These are phyloP conservation scores for Lutraria rhynchaena DNA, from an alignment of 1,140 invertebrate genomes.

Conservation along the genomic window DNA sequence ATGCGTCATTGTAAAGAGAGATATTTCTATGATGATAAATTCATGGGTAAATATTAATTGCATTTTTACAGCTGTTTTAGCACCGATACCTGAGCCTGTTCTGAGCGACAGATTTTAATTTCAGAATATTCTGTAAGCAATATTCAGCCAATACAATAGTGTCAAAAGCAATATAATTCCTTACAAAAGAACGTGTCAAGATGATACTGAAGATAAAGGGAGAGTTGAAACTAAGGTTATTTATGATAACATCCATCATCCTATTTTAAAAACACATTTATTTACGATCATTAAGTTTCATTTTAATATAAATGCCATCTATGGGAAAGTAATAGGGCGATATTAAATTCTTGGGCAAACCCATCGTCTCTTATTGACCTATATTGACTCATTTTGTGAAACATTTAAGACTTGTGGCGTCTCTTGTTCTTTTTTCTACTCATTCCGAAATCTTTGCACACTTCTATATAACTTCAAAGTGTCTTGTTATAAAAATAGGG, in stretches of 20 bases:
- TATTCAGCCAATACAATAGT: conserved; percentile 48
- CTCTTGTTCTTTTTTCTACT: not conserved
- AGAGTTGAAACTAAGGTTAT: conserved; percentile 49
- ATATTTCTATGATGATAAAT: conserved; percentile 40
- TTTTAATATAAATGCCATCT: conserved; percentile 21
- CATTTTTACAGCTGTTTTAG: conserved; percentile 54
- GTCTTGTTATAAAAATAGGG: no score
- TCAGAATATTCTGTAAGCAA: conserved; percentile 48
- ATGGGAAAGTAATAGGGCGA: conserved; percentile 4
- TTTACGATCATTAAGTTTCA: conserved; percentile 15
- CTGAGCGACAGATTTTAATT: conserved; percentile 55
- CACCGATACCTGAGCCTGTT: conserved; percentile 9
- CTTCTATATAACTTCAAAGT: no score
- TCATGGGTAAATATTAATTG: conserved; percentile 41
- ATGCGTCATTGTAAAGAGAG: conserved; percentile 42
- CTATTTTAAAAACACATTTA: conserved; percentile 27
- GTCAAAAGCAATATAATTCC: conserved; percentile 54
- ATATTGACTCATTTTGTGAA: not conserved
- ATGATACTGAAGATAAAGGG: conserved; percentile 33
- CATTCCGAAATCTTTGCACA: no score
- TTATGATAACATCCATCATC: conserved; percentile 56
- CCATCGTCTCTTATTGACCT: not conserved
- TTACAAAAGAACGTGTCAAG: conserved; percentile 32
- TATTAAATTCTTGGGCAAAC: conserved; percentile 25
- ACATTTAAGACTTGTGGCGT: not conserved